phyloP scores from a whole-genome alignment of 2,113 vertebrate genomes.

The Tympanuchus pallidicinctus region DNA sequence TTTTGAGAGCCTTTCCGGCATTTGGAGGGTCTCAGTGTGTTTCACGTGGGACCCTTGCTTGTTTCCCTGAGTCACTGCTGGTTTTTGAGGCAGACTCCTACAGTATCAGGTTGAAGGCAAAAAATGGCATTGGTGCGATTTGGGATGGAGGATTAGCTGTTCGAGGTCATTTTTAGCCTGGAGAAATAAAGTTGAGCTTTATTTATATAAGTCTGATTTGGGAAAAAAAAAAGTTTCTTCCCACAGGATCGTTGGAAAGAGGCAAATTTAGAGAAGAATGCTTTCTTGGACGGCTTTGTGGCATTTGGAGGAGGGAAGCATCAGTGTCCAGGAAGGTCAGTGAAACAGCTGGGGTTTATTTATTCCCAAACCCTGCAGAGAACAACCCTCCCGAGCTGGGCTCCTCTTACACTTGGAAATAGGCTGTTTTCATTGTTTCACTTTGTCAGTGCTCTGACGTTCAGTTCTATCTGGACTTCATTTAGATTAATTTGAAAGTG shows the following conservation, averaged over 20 bases:
- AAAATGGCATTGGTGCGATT: slow-evolving; percentile 56
- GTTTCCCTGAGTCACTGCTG: neutral
- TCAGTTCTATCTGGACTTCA: neutral
- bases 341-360: slow-evolving; percentile 72
- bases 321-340: slow-evolving; percentile 91
- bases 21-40: neutral
- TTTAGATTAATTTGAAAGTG: neutral
- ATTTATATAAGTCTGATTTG: slow-evolving; percentile 79
- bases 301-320: slow-evolving; percentile 86
- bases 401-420: slow-evolving; percentile 13
- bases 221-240: slow-evolving; percentile 81
- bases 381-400: neutral
- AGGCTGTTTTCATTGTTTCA: slow-evolving; percentile 30
- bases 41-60: neutral
- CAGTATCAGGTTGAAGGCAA: slow-evolving; percentile 64
- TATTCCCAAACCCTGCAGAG: slow-evolving; percentile 50
- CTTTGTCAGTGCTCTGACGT: neutral
- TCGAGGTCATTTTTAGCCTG: slow-evolving; percentile 76
- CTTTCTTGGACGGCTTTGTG: slow-evolving; percentile 87
- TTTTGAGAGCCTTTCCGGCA: neutral
- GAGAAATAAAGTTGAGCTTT: slow-evolving; percentile 80
- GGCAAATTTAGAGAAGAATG: slow-evolving; percentile 88
- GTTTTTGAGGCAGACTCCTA: slow-evolving; percentile 34
- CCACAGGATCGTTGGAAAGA: slow-evolving; percentile 91
- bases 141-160: slow-evolving; percentile 75